Evolutionary conservation across 92 coral and sea anemone species (phyloP).

Genomic region (Zoanthus sociatus): DNA sequence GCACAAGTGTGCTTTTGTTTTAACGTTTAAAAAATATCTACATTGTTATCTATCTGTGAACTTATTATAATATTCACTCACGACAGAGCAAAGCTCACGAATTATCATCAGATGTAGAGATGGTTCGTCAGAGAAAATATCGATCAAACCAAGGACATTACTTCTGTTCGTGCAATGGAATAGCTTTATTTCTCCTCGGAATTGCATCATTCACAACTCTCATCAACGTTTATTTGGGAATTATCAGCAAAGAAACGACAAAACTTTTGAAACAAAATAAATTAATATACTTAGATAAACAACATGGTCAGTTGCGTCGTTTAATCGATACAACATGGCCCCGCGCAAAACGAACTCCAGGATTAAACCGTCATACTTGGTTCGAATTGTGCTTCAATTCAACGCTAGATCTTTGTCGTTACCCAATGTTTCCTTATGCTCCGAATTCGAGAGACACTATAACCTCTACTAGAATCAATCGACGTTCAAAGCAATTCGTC

Average conservation of each 20-base stretch:
- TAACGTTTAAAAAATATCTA: too few relatives aligned
- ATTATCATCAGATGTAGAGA: background rate
- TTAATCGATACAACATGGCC: constrained; percentile 4
- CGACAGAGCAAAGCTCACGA: too few relatives aligned
- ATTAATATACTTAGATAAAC: background rate
- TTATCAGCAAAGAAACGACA: constrained; percentile 21
- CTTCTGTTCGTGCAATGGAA: background rate
- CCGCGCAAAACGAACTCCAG: background rate
- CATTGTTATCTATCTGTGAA: too few relatives aligned
- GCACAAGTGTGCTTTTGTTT: too few relatives aligned
- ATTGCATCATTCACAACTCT: constrained; percentile 26
- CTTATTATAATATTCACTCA: background rate
- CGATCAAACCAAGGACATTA: background rate
- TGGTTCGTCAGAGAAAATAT: constrained; percentile 16
- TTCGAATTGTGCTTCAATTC: constrained; percentile 14
- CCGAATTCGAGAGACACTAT: constrained; percentile 20
- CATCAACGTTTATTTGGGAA: constrained; percentile 36
- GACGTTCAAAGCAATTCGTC: constrained; percentile 26
- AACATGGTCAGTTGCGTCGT: constrained; percentile 12
- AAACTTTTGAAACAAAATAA: background rate
- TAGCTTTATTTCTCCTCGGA: constrained; percentile 21
- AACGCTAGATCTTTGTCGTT: constrained; percentile 19
- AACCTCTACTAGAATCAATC: background rate
- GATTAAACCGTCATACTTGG: constrained; percentile 29
- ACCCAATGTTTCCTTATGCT: constrained; percentile 40